Evolutionary conservation across 2,113 vertebrate genomes (phyloP).

Genomic region (Edolisoma coerulescens): DNA sequence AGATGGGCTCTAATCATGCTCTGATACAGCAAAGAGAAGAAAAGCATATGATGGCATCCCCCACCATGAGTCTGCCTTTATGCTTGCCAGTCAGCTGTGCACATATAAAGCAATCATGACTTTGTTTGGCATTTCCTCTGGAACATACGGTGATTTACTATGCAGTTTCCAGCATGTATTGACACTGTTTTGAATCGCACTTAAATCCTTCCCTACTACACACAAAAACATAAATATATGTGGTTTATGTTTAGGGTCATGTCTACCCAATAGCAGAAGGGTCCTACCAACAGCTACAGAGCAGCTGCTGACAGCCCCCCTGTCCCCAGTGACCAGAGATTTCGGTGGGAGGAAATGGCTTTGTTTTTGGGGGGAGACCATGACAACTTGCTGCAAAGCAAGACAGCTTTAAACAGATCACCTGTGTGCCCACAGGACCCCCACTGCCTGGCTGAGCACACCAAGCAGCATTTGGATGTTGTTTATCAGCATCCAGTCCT

Average conservation of each 20-base stretch:
- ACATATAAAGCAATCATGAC: constrained; percentile 33
- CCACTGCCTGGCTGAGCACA: not conserved
- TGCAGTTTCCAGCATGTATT: not conserved
- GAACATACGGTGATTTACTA: constrained; percentile 56
- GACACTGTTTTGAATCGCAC: not conserved
- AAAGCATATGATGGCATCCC: constrained; percentile 41
- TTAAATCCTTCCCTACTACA: not conserved
- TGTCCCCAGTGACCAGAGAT: not conserved
- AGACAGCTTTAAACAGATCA: not conserved
- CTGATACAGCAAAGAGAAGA: not conserved
- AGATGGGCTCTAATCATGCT: constrained; percentile 30
- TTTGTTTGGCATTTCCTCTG: constrained; percentile 53
- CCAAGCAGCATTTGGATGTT: not conserved
- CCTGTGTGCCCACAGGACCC: not conserved
- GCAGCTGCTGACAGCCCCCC: not conserved
- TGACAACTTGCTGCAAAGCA: not conserved
- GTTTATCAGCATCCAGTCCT: not conserved
- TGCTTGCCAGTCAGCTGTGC: constrained; percentile 49
- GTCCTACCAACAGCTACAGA: not conserved
- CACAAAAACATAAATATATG: not conserved
- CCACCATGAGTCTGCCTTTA: constrained; percentile 17
- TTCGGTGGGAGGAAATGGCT: not conserved
- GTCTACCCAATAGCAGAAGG: not conserved
- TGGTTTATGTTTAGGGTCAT: not conserved
- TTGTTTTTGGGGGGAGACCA: not conserved